Evolutionary conservation across 2,113 vertebrate genomes (phyloP).

Genomic region (Telmatochromis bifrenatus): DNA sequence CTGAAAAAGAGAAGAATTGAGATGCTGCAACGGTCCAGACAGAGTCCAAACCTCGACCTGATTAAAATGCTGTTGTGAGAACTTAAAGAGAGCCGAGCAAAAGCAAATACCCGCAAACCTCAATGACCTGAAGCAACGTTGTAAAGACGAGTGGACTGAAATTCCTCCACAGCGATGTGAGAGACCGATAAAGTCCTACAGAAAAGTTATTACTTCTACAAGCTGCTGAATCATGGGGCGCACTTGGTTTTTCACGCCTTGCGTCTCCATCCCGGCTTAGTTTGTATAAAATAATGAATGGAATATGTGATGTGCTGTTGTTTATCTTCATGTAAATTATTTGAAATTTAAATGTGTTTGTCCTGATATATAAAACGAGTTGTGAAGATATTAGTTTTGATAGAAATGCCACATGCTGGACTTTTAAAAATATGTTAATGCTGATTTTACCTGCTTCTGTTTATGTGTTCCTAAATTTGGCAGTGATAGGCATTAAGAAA

Average conservation of each 20-base stretch:
- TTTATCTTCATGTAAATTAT: neutral
- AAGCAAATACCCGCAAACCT: neutral
- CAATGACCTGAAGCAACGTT: neutral
- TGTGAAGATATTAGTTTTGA: neutral
- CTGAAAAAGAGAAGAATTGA: neutral
- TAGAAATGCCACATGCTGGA: neutral
- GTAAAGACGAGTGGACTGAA: neutral
- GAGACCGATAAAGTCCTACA: neutral
- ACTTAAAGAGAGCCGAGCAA: neutral
- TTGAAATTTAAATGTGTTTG: neutral
- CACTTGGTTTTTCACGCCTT: neutral
- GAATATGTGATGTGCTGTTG: neutral
- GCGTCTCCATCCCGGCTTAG: fast-evolving
- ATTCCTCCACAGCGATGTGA: neutral
- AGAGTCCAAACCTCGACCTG: neutral
- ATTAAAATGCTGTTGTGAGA: neutral
- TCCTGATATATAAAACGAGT: neutral
- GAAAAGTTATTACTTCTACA: neutral
- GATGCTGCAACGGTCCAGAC: neutral
- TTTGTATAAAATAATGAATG: neutral
- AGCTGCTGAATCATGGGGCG: neutral
- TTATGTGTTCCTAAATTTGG: neutral
- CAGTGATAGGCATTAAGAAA: neutral
- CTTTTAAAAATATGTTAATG: neutral
- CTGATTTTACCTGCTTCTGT: neutral